These are phyloP conservation scores for Neosilurus hyrtlii DNA, from an alignment of 2,797 vertebrate species.

Conservation along the genomic window DNA sequence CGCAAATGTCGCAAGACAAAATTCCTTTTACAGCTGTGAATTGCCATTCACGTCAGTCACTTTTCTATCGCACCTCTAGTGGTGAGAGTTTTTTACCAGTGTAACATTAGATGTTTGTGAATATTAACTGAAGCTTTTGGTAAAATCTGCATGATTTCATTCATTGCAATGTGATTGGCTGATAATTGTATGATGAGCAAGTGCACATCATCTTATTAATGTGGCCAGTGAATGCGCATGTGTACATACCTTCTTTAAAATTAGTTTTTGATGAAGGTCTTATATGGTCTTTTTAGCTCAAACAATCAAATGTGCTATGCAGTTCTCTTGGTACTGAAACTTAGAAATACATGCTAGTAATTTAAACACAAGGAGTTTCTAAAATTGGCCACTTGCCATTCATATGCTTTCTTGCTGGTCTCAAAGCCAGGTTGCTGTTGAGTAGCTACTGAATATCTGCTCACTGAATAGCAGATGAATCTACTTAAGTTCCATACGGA, in stretches of 20 bases:
- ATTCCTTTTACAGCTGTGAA: too few species aligned
- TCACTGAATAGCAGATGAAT: constrained; percentile 51
- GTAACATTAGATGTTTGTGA: background rate
- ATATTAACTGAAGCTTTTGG: background rate
- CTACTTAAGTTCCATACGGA: constrained; percentile 58
- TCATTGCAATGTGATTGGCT: background rate
- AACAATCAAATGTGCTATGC: background rate
- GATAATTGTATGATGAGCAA: background rate
- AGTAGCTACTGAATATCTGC: constrained; percentile 37
- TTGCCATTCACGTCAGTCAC: too few species aligned
- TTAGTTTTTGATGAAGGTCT: background rate
- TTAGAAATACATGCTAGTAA: background rate
- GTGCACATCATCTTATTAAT: background rate
- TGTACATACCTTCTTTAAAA: background rate
- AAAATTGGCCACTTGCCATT: constrained; percentile 5
- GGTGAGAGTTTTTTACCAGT: too few species aligned
- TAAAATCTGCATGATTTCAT: background rate
- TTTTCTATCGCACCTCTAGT: too few species aligned
- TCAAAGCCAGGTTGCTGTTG: constrained; percentile 3
- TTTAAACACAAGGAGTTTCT: background rate
- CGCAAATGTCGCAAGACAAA: too few species aligned
- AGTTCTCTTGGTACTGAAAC: background rate
- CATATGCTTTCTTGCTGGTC: background rate
- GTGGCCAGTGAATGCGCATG: background rate
- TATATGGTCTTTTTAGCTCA: background rate